A percentile compares a stretch with the other conserved stretches of the same genome.
These are phyloP conservation scores for Dorcus hopei DNA, from an alignment of 2,888 invertebrate genomes.

Conservation along the genomic window DNA sequence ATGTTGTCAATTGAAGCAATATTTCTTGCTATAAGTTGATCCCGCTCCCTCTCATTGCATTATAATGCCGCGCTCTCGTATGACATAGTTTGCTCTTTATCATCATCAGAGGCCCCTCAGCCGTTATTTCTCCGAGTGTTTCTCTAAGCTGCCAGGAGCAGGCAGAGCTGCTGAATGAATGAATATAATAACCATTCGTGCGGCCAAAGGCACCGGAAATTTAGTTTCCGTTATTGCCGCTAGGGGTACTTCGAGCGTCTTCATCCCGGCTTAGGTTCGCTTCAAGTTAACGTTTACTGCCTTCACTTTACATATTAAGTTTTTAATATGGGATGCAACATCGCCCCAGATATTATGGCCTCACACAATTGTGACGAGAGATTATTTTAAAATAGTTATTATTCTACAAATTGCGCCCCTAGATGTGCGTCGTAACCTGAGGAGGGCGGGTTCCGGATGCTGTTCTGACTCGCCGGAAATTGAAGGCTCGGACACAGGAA, in stretches of 20 bases:
- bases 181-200: constrained; percentile 44
- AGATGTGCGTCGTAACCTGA: background rate
- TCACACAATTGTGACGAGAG: background rate
- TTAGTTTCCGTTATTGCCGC: constrained; percentile 42
- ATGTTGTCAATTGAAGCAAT: background rate
- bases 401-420: background rate
- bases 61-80: constrained; percentile 2
- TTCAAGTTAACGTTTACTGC: constrained; percentile 10
- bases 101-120: constrained; percentile 8
- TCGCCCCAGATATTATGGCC: background rate
- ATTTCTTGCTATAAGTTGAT: constrained; percentile 3
- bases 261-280: constrained; percentile 22
- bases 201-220: constrained; percentile 42
- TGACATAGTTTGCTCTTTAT: constrained; percentile 7
- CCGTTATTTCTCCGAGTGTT: constrained; percentile 12
- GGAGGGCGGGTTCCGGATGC: constrained; percentile 16
- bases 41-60: constrained; percentile 5
- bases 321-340: constrained; percentile 8
- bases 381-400: background rate
- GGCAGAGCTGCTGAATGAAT: constrained; percentile 34
- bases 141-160: constrained; percentile 18
- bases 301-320: constrained; percentile 8
- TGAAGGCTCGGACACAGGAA: constrained; percentile 22
- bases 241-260: constrained; percentile 28
- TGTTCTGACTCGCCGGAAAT: constrained; percentile 22